Evolutionary conservation across 2,888 invertebrate genomes (phyloP), one percentile per base, ranked within the genome.

Genomic region (Anthophora plumipes): DNA sequence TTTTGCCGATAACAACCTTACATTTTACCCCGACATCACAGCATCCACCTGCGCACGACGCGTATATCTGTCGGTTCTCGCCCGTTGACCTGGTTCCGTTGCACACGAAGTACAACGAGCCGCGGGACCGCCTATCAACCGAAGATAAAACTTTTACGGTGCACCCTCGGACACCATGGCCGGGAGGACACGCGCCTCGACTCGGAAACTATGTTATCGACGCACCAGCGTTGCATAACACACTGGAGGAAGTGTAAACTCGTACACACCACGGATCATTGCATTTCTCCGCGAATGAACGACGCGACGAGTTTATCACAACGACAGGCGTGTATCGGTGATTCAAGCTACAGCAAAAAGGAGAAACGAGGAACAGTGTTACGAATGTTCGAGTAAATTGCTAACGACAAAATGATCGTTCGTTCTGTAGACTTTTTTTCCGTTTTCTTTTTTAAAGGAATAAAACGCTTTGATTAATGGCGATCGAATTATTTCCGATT

Each of bases 1-100:
- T 84, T 88, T 84, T 68, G 37, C 80, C 82, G 86, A 87, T 88
- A 88, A 86, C 83, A 80, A 73, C 70, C 37, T 80, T 70, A 39
- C 71, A 46, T 71, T n/a, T 54, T 31, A 61, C 39, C 59, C 48
- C n/a, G 1, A 39, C 61, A 66, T 74, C 82, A 52, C 31, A 31
- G 72, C 75, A 75, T 84, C 68, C 83, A 85, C 83, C 83, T 84
- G 76, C 57, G 41, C 54, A 50, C 54, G 59, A 63, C 70, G 69
- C 60, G 76, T 63, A 55, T 76, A 55, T 76, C 74, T 59, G 63
- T 39, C 70, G 68, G 41, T 60, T n/a, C n/a, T n/a, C 72, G 52
- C 70, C 64, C 63, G 69, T 83, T 83, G 87, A 81, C 87, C 86
- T 70, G 87, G 77, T 86, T 86, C 74, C 71, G 60, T 71, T 79